phyloP scores from a whole-genome alignment of 2,797 vertebrate genomes.

The Orientallactaga sibirica region DNA sequence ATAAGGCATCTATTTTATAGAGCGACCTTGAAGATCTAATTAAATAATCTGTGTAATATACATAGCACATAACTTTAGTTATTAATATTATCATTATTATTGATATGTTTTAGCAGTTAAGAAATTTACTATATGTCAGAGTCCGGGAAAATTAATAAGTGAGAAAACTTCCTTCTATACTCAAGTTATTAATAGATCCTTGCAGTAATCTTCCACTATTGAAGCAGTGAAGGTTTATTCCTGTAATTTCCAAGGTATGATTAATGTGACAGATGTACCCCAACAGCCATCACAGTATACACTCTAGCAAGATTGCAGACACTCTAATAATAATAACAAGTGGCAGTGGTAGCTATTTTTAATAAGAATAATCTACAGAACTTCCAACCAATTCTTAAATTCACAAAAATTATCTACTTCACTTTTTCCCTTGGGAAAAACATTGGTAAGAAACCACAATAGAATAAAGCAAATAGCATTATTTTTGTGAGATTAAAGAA shows the following conservation, averaged over 20 bases:
- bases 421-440: constrained; percentile 14
- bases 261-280: not conserved
- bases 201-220: not conserved
- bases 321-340: not conserved
- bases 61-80: not conserved
- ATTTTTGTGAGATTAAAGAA: constrained; percentile 2
- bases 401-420: not conserved
- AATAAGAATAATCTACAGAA: constrained; percentile 21
- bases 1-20: not conserved
- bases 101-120: not conserved
- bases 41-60: not conserved
- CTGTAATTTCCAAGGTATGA: not conserved
- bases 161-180: not conserved
- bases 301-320: not conserved
- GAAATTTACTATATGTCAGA: not conserved
- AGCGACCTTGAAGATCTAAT: constrained; percentile 5
- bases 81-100: constrained; percentile 25
- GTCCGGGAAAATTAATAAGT: not conserved
- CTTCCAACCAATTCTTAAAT: constrained; percentile 14
- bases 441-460: not conserved
- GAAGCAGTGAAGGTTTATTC: not conserved
- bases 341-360: not conserved
- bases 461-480: not conserved
- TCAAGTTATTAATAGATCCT: not conserved
- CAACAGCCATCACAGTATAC: not conserved